These are phyloP conservation scores for Drosophila putrida DNA, from an alignment of 2,888 invertebrate genomes.

Conservation along the genomic window DNA sequence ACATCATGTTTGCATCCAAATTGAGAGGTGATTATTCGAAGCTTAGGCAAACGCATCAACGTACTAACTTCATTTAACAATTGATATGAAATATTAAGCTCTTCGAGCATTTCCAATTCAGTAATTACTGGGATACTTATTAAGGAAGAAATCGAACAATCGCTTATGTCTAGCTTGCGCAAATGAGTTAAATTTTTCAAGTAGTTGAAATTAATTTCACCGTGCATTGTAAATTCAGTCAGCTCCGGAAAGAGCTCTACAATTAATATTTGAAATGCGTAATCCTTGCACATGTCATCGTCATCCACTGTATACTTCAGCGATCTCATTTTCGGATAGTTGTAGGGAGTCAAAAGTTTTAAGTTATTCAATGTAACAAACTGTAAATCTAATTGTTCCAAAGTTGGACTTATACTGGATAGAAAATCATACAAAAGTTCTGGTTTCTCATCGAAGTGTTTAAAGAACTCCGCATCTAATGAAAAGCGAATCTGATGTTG, in stretches of 20 bases:
- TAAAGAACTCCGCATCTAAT: background rate
- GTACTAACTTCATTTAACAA: background rate
- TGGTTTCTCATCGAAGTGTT: background rate
- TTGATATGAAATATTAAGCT: slow-evolving; percentile 1
- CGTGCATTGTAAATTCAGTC: background rate
- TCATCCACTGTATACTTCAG: slow-evolving; percentile 14
- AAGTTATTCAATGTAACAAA: background rate
- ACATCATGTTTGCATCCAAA: background rate
- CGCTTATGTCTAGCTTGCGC: slow-evolving; percentile 24
- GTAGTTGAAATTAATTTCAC: background rate
- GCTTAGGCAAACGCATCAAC: slow-evolving; percentile 10
- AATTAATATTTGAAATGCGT: slow-evolving; percentile 1
- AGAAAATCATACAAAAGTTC: slow-evolving; percentile 21
- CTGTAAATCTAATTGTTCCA: slow-evolving; percentile 13
- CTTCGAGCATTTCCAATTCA: slow-evolving; percentile 11
- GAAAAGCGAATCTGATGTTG: background rate
- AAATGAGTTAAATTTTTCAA: slow-evolving; percentile 21
- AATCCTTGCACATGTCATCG: background rate
- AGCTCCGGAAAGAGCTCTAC: slow-evolving; percentile 25
- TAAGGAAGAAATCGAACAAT: background rate
- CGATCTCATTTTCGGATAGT: slow-evolving; percentile 6
- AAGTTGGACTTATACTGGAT: slow-evolving; percentile 7
- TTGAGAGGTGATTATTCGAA: slow-evolving; percentile 4
- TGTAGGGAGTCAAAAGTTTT: slow-evolving; percentile 6
- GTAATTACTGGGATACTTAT: background rate